Evolutionary conservation across 2,797 vertebrate genomes (phyloP), one percentile per base, ranked within the genome.

Genomic region (Falco naumanni): DNA sequence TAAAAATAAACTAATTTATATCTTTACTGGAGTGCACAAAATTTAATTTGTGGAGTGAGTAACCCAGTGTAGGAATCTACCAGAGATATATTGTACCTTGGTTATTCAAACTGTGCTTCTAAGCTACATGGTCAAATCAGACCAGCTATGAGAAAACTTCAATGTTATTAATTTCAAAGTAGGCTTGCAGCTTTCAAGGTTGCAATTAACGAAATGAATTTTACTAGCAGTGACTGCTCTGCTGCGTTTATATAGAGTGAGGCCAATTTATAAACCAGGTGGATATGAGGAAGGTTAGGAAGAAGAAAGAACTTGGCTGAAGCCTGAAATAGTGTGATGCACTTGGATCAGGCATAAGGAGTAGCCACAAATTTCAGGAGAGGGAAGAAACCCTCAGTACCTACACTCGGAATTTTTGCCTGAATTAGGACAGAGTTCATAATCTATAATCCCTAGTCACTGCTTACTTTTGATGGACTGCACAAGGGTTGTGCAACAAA

Each of bases 381-480:
- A 29, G 4, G 5, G 5, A 17, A 59, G 57, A 87, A 41, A 0
- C 1, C 17, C 11, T 53, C 10, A 10, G 7, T 33, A 47, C 20
- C 13, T n/a, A 29, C 24, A 50, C 48, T 11, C 18, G 16, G 26
- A 60, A 15, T 34, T 87, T 84, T 64, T 74, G 4, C 17, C 53
- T 65, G 11, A 50, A 18, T 54, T 66, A 47, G 31, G 43, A 48
- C 21, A 51, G 2, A 10, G 33, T 26, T 69, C 11, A 43, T 79
- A 4, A 20, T 16, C 13, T 65, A 11, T 50, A 54, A 90, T 50
- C 10, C 24, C 11, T 54, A 39, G 39, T 8, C 5, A 31, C 28
- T 45, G 31, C 11, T 83, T 60, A 21, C 8, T 77, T 69, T 43
- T 61, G 17, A 31, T 28, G 29, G 11, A 17, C 48, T 57, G 26